Percentiles rank a stretch among this genome's conserved stretches.
Evolutionary conservation across 2,888 invertebrate species (phyloP).

Genomic region (Rhagium mordax): DNA sequence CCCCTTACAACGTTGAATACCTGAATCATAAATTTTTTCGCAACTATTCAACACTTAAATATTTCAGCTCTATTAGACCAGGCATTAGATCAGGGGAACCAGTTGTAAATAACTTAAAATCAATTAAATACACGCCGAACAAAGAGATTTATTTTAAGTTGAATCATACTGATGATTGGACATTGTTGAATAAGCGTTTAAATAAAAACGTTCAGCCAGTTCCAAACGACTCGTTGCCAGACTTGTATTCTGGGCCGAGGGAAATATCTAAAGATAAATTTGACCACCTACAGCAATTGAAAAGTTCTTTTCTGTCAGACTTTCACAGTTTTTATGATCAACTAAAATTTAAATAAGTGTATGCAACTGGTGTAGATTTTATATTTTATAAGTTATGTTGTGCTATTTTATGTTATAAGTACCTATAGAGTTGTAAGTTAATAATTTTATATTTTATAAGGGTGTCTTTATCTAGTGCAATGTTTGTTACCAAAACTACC

Average conservation of each 20-base stretch:
- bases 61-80: not conserved
- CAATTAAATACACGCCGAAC: slow-evolving; percentile 10
- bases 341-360: not conserved
- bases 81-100: not conserved
- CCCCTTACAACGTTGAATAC: not conserved
- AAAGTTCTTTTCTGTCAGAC: not conserved
- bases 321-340: not conserved
- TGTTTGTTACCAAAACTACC: too few species aligned
- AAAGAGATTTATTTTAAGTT: slow-evolving; percentile 17
- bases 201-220: not conserved
- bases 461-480: too few species aligned
- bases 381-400: too few species aligned
- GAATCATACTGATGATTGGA: slow-evolving; percentile 14
- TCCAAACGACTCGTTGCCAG: not conserved
- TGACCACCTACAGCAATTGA: not conserved
- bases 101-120: slow-evolving; percentile 3
- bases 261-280: not conserved
- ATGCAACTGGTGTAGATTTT: not conserved
- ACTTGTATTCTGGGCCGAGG: not conserved
- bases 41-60: not conserved
- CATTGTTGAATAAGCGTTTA: not conserved
- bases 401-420: not conserved
- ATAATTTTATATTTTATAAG: not conserved
- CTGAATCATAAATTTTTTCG: not conserved
- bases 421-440: not conserved